Evolutionary conservation across 2,888 invertebrate species (phyloP), one percentile per base, ranked within the genome.

Genomic region (Tanytarsus gracilentus): DNA sequence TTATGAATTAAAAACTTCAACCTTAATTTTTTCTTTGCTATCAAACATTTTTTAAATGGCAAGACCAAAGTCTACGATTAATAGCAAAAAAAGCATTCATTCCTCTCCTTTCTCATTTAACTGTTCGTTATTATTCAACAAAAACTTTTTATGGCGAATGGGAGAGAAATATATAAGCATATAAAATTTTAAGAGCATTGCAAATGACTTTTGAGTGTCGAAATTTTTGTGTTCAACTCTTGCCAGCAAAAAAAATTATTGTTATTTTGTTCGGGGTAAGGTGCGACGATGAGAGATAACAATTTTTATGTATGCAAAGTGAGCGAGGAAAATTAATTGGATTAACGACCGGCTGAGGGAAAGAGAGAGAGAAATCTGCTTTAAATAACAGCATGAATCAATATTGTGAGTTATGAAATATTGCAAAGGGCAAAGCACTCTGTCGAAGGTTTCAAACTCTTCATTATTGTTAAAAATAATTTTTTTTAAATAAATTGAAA

Each of bases 11-110:
- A n/a, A n/a, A n/a, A n/a, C n/a, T n/a, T n/a, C n/a, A n/a, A n/a
- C n/a, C n/a, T n/a, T n/a, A n/a, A n/a, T n/a, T n/a, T n/a, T n/a
- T n/a, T n/a, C n/a, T n/a, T n/a, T n/a, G n/a, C n/a, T n/a, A 9
- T 40, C 9, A 40, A 39, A 48, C 21, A n/a, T 14, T 16, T 53
- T 53, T 36, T 53, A 23, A 39, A 30, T 30, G 52, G 52, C 52
- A 52, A 18, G 4, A 39, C 39, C n/a, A n/a, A n/a, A n/a, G n/a
- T n/a, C n/a, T n/a, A n/a, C n/a, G 53, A 53, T 53, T 53, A 53
- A 53, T 39, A 53, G n/a, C n/a, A n/a, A n/a, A n/a, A n/a, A n/a
- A 14, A 51, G 2, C 25, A 23, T 49, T 49, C 21, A 18, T n/a
- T 14, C 25, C 16, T 23, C 21, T 18, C n/a, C 49, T 49, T 21